Evolutionary conservation across 2,888 invertebrate genomes (phyloP).

Genomic region (Rhingia campestris): DNA sequence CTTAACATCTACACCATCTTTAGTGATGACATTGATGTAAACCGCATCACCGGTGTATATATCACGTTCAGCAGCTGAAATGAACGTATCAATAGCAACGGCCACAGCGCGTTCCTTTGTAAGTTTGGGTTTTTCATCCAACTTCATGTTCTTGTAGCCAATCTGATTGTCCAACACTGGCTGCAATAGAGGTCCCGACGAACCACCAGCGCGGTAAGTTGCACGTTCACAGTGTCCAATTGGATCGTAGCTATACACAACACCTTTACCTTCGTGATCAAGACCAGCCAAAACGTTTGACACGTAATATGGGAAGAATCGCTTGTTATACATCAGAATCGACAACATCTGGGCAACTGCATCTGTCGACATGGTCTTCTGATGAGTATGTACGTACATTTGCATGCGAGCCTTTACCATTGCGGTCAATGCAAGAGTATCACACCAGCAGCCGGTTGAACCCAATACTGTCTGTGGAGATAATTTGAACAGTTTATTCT

Average conservation of each 20-base stretch:
- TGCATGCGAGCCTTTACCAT: constrained; percentile 93
- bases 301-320: constrained; percentile 99
- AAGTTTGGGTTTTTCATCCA: constrained; percentile 85
- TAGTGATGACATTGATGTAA: constrained; percentile 92
- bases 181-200: constrained; percentile 94
- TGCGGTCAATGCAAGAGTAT: constrained; percentile 94
- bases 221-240: constrained; percentile 96
- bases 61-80: constrained; percentile 98
- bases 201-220: constrained; percentile 94
- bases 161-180: constrained; percentile 98
- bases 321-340: constrained; percentile 96
- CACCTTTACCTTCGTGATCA: constrained; percentile 96
- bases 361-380: constrained; percentile 94
- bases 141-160: constrained; percentile 92
- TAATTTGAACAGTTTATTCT: constrained; percentile 93
- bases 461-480: constrained; percentile 94
- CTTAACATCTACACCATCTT: constrained; percentile 90
- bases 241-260: constrained; percentile 98
- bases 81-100: constrained; percentile 97
- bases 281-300: constrained; percentile 97
- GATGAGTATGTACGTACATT: constrained; percentile 97
- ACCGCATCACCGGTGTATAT: constrained; percentile 98
- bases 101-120: constrained; percentile 91
- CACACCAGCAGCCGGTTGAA: constrained; percentile 98
- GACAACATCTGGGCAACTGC: constrained; percentile 98